Percentiles rank a stretch among this genome's conserved stretches.
phyloP scores from a whole-genome alignment of 2,113 vertebrate species.

The Heterocephalus glaber region DNA sequence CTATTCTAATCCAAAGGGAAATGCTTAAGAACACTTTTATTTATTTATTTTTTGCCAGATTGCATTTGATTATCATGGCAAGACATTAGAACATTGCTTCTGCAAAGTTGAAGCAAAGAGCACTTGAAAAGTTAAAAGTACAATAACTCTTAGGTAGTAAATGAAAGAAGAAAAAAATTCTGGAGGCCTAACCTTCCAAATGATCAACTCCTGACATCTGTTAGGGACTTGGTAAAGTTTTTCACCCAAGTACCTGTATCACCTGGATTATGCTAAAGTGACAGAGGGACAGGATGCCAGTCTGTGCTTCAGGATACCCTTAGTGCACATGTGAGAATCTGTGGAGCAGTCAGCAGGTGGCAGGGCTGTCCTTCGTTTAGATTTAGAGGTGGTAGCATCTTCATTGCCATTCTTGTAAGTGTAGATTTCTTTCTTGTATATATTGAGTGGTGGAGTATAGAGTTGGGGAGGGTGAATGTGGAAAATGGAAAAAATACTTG shows the following conservation, averaged over 20 bases:
- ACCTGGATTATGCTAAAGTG: background rate
- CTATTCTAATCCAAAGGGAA: background rate
- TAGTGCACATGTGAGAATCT: background rate
- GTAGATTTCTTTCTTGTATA: background rate
- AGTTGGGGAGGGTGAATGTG: background rate
- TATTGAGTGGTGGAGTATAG: background rate
- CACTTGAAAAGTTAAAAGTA: background rate
- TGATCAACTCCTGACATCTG: background rate
- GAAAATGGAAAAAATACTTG: background rate
- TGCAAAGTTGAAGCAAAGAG: background rate
- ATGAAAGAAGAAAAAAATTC: background rate
- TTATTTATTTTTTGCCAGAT: background rate
- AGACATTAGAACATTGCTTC: background rate
- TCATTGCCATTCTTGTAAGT: background rate
- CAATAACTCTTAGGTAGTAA: background rate
- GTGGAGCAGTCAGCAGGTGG: conserved; percentile 77
- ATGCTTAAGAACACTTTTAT: background rate
- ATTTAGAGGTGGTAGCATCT: background rate
- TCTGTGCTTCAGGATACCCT: background rate
- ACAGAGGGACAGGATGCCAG: background rate
- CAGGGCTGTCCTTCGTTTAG: conserved; percentile 74
- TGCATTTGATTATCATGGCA: background rate
- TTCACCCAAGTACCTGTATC: rapidly evolving
- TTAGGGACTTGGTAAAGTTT: background rate
- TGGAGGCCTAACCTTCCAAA: background rate